These are phyloP conservation scores for Cynaeus angustus DNA, from an alignment of 2,888 invertebrate species.

Conservation along the genomic window DNA sequence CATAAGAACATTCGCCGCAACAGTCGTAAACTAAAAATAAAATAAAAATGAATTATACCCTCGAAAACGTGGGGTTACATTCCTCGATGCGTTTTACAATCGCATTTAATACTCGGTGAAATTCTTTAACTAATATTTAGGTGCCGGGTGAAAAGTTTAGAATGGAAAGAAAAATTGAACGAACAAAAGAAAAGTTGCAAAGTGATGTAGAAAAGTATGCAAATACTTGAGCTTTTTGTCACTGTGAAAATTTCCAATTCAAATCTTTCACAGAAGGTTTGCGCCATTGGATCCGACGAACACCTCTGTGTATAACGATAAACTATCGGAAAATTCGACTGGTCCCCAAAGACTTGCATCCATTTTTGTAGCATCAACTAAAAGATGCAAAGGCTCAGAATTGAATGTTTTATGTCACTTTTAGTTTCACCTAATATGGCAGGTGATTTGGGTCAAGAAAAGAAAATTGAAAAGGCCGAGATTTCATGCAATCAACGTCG, in stretches of 20 bases:
- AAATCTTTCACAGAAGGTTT: conserved; percentile 58
- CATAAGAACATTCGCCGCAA: conserved; percentile 38
- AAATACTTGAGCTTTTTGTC: conserved; percentile 59
- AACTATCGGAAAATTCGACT: conserved; percentile 39
- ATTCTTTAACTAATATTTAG: conserved; percentile 46
- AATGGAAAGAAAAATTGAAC: conserved; percentile 51
- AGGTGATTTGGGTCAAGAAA: conserved; percentile 26
- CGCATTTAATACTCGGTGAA: conserved; percentile 6
- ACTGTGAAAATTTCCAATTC: conserved; percentile 59
- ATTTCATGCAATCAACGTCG: no score
- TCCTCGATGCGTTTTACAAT: conserved; percentile 31
- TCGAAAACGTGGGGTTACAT: conserved; percentile 20
- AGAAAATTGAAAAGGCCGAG: no score
- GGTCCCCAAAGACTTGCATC: conserved; percentile 27
- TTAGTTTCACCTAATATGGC: conserved; percentile 9
- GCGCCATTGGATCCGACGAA: conserved; percentile 46
- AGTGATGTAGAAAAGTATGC: conserved; percentile 58
- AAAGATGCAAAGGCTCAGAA: conserved; percentile 28
- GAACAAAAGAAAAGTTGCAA: conserved; percentile 53
- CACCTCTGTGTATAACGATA: conserved; percentile 45
- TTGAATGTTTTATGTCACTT: conserved; percentile 29
- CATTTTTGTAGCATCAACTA: conserved; percentile 27
- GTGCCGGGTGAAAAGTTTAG: conserved; percentile 47
- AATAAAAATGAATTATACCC: conserved; percentile 53
- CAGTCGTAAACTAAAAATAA: conserved; percentile 48